Conservation (phyloP, 2,113 vertebrate species). For the Oryzias curvinotus region DNA sequence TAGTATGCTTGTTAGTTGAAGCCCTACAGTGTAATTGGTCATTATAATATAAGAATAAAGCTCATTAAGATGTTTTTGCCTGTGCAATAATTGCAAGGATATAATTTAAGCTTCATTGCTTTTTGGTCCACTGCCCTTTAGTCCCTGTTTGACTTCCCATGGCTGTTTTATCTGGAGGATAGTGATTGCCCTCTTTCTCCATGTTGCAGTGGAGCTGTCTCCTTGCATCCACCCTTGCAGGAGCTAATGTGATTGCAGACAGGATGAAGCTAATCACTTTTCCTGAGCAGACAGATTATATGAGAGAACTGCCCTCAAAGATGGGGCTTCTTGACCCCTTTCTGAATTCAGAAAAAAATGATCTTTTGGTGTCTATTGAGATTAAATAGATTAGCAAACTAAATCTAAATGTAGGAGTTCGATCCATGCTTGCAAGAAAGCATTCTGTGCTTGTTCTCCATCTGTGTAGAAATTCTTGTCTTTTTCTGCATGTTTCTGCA, state of each 20-base stretch:
- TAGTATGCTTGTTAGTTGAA: slow-evolving; percentile 11
- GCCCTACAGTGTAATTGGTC: slow-evolving; percentile 8
- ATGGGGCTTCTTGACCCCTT: neutral
- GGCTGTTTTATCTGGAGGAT: slow-evolving; percentile 36
- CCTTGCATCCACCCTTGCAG: slow-evolving; percentile 34
- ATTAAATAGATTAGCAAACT: neutral
- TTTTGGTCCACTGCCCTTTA: slow-evolving; percentile 10
- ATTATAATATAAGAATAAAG: slow-evolving; percentile 2
- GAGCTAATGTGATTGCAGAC: slow-evolving; percentile 57
- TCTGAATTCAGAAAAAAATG: neutral
- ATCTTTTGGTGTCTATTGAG: neutral
- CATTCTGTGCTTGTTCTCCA: neutral
- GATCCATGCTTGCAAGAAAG: neutral
- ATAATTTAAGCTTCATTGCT: neutral
- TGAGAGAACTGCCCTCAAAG: slow-evolving; percentile 21
- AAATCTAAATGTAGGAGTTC: neutral
- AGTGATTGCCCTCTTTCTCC: slow-evolving; percentile 38
- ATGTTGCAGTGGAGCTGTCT: slow-evolving; percentile 25
- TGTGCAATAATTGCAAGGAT: slow-evolving; percentile 13
- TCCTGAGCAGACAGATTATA: slow-evolving; percentile 24
- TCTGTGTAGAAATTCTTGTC: slow-evolving; percentile 4
- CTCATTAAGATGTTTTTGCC: neutral
- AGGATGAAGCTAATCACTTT: slow-evolving; percentile 58
- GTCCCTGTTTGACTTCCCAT: slow-evolving; percentile 24
- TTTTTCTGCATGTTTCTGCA: slow-evolving; percentile 22